Percentiles rank a stretch among this genome's conserved stretches.
Conservation (phyloP, 2,113 vertebrate species). For the Oceanites oceanicus region DNA sequence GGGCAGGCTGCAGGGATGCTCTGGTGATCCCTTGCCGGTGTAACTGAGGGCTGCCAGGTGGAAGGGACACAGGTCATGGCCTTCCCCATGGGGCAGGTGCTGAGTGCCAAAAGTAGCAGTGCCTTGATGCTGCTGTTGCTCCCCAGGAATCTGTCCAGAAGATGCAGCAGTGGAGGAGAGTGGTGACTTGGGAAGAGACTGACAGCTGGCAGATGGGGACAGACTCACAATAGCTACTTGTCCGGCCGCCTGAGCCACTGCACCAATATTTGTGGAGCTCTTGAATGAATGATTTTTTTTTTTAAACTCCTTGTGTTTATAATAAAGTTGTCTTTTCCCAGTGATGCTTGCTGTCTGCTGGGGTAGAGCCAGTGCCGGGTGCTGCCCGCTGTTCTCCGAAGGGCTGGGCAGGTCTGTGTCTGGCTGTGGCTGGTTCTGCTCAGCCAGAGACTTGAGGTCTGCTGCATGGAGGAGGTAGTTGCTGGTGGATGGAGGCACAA, state of each 20-base stretch:
- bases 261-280: background rate
- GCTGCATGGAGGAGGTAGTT: background rate
- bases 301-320: background rate
- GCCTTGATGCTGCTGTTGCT: background rate
- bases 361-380: background rate
- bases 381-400: background rate
- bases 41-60: background rate
- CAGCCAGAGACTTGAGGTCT: background rate
- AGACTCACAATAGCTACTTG: background rate
- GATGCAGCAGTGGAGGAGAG: background rate
- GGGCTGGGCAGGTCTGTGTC: background rate
- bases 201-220: background rate
- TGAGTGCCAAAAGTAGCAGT: background rate
- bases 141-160: background rate
- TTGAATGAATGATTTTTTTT: background rate
- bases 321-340: slow-evolving; percentile 14
- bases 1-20: background rate
- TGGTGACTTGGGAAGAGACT: background rate
- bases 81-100: background rate
- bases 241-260: rapidly evolving
- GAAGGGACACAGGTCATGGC: background rate
- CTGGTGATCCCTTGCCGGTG: background rate
- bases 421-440: background rate
- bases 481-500: background rate
- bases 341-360: background rate